Percentiles rank a stretch among this genome's conserved stretches.
Evolutionary conservation across 2,888 invertebrate species (phyloP).

Genomic region (Diarsia brunnea): DNA sequence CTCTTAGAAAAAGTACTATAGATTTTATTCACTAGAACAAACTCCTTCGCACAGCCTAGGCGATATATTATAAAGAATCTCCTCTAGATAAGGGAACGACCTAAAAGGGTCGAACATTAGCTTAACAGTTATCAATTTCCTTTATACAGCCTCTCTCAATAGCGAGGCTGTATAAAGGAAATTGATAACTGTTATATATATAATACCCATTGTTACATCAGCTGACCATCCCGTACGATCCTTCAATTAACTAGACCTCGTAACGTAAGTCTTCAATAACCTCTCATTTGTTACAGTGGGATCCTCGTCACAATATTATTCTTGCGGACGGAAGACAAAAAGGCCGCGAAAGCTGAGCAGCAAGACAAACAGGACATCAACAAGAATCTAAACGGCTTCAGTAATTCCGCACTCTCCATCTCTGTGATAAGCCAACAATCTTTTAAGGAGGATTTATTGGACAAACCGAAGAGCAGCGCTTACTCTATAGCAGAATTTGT

Average conservation of each 20-base stretch:
- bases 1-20: neutral
- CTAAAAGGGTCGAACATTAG: constrained; percentile 21
- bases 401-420: constrained; percentile 83
- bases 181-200: no score
- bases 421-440: constrained; percentile 87
- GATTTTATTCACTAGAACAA: neutral
- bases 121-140: constrained; percentile 43
- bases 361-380: constrained; percentile 80
- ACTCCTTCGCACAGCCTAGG: neutral
- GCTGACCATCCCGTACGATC: constrained; percentile 12
- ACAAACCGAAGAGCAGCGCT: constrained; percentile 79
- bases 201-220: constrained; percentile 11
- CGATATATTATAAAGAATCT: constrained; percentile 14
- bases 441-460: constrained; percentile 85
- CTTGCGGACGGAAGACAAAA: constrained; percentile 92
- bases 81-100: neutral
- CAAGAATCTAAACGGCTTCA: constrained; percentile 87
- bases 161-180: no score
- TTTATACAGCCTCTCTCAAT: constrained; percentile 7
- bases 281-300: constrained; percentile 89
- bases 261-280: constrained; percentile 19
- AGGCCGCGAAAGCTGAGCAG: constrained; percentile 77
- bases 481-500: constrained; percentile 82
- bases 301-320: constrained; percentile 94
- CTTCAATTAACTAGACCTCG: constrained; percentile 8